Conservation (phyloP, 2,888 invertebrate species). For the Merodon equestris region DNA sequence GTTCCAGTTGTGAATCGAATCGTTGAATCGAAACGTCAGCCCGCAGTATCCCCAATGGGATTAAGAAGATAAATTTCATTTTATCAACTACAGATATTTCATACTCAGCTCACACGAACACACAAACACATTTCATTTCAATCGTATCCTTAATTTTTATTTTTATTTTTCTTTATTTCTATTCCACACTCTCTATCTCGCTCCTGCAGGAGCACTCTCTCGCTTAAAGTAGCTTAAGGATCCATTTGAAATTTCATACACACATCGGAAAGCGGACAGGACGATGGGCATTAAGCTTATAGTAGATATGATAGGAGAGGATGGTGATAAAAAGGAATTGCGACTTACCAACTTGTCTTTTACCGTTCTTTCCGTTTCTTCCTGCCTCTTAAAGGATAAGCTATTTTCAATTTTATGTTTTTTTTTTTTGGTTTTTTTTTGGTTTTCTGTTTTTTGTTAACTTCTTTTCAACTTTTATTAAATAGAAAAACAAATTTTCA, state of each 20-base stretch:
- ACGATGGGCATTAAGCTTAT: too few relatives aligned
- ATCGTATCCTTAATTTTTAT: too few relatives aligned
- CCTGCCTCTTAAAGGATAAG: neutral
- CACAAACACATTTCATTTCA: neutral
- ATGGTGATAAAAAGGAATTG: neutral
- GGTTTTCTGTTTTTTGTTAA: conserved; percentile 8
- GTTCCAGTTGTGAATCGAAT: conserved; percentile 1
- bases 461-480: conserved; percentile 15
- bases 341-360: conserved; percentile 36
- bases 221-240: conserved; percentile 16
- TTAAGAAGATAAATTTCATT: conserved; percentile 38
- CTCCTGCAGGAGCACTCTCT: conserved; percentile 41
- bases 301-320: conserved; percentile 1
- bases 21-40: conserved; percentile 35
- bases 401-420: too few relatives aligned
- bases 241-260: conserved; percentile 6
- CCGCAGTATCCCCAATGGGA: conserved; percentile 23
- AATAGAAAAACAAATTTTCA: conserved; percentile 38
- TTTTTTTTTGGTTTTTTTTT: neutral
- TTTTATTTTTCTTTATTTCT: too few relatives aligned
- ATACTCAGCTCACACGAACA: conserved; percentile 12
- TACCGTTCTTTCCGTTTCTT: neutral
- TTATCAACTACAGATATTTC: conserved; percentile 56
- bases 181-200: too few relatives aligned
- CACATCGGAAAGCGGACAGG: too few relatives aligned